Evolutionary conservation across 2,113 vertebrate species (phyloP).

Genomic region (Campylorhamphus procurvoides): DNA sequence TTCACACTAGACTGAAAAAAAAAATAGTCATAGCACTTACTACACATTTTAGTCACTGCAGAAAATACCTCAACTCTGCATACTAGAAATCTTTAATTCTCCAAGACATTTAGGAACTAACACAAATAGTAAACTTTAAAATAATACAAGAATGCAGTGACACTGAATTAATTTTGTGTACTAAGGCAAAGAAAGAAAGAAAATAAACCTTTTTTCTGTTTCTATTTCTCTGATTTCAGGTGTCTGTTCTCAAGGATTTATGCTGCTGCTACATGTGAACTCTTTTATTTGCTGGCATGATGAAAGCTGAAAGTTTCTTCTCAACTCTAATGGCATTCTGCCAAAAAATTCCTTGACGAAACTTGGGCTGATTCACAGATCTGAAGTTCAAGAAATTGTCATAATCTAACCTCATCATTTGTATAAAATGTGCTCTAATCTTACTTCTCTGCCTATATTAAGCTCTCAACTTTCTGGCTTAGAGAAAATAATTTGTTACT

Average conservation of each 20-base stretch:
- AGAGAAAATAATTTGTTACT: background rate
- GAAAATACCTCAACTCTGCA: background rate
- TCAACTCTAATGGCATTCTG: conserved; percentile 8
- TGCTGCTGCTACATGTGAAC: background rate
- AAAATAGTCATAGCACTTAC: background rate
- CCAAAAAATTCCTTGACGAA: conserved; percentile 38
- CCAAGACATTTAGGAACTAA: background rate
- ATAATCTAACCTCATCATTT: background rate
- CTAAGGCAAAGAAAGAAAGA: background rate
- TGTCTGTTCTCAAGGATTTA: conserved; percentile 4
- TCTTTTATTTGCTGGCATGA: conserved; percentile 8
- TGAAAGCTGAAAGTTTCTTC: conserved; percentile 40
- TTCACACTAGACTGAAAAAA: background rate
- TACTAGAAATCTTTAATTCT: background rate
- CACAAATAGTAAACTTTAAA: background rate
- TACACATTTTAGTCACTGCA: background rate
- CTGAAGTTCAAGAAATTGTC: conserved; percentile 16
- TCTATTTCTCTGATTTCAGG: conserved; percentile 1
- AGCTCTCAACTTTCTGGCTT: background rate
- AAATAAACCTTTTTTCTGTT: background rate
- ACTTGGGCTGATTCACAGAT: conserved; percentile 29
- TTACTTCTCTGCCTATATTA: background rate
- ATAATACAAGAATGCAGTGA: background rate
- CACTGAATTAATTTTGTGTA: background rate
- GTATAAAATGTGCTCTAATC: background rate